Percentiles rank a stretch among this genome's conserved stretches.
phyloP scores from a whole-genome alignment of 2,888 invertebrate genomes.

The Dynastes maya region DNA sequence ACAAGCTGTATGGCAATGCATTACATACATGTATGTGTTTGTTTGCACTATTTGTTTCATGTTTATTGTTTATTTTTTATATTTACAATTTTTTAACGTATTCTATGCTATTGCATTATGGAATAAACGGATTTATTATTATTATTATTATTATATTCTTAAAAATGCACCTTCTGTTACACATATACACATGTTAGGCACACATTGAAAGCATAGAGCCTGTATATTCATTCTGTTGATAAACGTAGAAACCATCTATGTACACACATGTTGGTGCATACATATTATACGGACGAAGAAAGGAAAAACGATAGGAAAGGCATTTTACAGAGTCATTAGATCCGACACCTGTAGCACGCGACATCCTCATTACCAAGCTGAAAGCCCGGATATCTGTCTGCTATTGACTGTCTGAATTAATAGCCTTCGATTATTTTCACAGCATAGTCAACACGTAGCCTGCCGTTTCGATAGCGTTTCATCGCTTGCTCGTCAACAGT shows the following conservation, averaged over 20 bases:
- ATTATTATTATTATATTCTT: too few species aligned
- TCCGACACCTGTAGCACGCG: constrained; percentile 68
- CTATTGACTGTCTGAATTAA: constrained; percentile 67
- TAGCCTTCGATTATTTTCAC: constrained; percentile 68
- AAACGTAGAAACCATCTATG: constrained; percentile 9
- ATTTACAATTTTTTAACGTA: too few species aligned
- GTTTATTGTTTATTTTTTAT: too few species aligned
- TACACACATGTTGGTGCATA: not conserved
- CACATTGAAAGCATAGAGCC: not conserved
- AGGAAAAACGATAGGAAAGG: constrained; percentile 58
- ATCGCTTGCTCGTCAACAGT: constrained; percentile 25
- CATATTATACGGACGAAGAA: constrained; percentile 3
- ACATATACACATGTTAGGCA: too few species aligned
- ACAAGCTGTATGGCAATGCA: too few species aligned
- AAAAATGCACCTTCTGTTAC: too few species aligned
- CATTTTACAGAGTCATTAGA: constrained; percentile 65
- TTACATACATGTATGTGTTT: too few species aligned
- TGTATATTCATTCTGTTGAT: constrained; percentile 50
- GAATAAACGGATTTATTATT: too few species aligned
- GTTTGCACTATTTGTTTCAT: too few species aligned
- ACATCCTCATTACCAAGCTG: constrained; percentile 65
- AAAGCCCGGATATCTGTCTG: constrained; percentile 63
- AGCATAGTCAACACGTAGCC: constrained; percentile 64
- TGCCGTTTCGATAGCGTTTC: constrained; percentile 48
- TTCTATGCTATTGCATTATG: too few species aligned